Percentiles rank a stretch among this genome's conserved stretches.
phyloP scores from a whole-genome alignment of 2,113 vertebrate genomes.

The Oncorhynchus nerka region DNA sequence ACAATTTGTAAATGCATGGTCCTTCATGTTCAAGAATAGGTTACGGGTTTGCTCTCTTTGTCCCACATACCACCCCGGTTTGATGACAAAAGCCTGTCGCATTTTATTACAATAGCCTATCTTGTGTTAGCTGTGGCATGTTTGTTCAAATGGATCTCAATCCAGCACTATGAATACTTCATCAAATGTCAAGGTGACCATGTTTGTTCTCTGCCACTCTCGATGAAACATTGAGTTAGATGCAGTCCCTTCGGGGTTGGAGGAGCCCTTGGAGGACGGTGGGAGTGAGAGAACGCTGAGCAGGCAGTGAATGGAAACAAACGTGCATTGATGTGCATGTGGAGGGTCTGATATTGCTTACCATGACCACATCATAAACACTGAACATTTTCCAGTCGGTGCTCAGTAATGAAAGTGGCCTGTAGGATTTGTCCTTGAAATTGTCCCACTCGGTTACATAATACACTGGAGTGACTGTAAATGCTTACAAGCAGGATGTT shows the following conservation, averaged over 20 bases:
- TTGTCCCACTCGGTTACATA: too few species aligned
- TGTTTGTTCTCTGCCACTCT: conserved; percentile 49
- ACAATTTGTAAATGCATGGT: not conserved
- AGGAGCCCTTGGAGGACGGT: conserved; percentile 20
- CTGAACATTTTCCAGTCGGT: too few species aligned
- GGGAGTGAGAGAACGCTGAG: conserved; percentile 37
- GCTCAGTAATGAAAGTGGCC: too few species aligned
- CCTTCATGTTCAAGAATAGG: not conserved
- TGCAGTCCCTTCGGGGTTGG: conserved; percentile 23
- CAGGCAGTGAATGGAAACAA: conserved; percentile 47
- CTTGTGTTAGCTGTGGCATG: conserved; percentile 1
- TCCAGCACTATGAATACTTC: conserved; percentile 51
- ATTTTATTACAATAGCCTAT: conserved; percentile 7
- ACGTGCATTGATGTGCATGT: conserved; percentile 14
- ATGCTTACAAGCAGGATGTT: too few species aligned
- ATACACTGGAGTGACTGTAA: too few species aligned
- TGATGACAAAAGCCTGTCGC: conserved; percentile 13
- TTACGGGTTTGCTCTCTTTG: not conserved
- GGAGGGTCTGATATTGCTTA: not conserved
- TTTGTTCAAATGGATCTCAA: conserved; percentile 15
- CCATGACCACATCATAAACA: not conserved
- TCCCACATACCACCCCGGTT: not conserved
- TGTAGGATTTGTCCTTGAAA: too few species aligned
- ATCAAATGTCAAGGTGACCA: conserved; percentile 52
- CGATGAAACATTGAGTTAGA: conserved; percentile 37